Evolutionary conservation across 2,888 invertebrate species (phyloP).

Genomic region (Chrysomela aeneicollis): DNA sequence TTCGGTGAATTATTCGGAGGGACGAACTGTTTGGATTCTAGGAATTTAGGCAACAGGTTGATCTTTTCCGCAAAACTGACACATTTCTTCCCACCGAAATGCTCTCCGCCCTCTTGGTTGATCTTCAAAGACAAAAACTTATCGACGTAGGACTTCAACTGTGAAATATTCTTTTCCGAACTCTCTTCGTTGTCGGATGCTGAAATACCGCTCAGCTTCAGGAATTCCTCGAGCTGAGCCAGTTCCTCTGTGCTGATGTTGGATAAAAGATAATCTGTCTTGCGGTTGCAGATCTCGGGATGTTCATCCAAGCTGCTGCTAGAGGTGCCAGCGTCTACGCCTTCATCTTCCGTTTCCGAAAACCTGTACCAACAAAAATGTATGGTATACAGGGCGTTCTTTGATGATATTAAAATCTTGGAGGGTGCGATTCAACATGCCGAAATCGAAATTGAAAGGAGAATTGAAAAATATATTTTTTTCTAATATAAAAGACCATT

Average conservation of each 20-base stretch:
- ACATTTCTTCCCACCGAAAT: constrained; percentile 71
- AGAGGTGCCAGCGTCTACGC: constrained; percentile 65
- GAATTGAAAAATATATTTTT: no score
- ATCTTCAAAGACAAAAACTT: constrained; percentile 75
- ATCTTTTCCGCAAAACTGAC: constrained; percentile 79
- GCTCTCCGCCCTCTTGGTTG: constrained; percentile 72
- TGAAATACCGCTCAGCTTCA: constrained; percentile 75
- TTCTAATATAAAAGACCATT: no score
- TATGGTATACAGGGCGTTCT: no score
- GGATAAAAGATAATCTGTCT: constrained; percentile 50
- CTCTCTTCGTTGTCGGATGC: constrained; percentile 73
- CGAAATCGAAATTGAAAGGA: no score
- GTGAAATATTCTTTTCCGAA: constrained; percentile 72
- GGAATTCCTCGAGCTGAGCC: constrained; percentile 74
- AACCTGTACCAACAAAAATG: constrained; percentile 42
- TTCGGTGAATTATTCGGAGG: constrained; percentile 81
- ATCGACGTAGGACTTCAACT: constrained; percentile 74
- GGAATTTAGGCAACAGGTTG: constrained; percentile 65
- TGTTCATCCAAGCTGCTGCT: constrained; percentile 69
- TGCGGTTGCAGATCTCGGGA: constrained; percentile 47
- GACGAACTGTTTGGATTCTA: constrained; percentile 59
- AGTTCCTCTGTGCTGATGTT: constrained; percentile 69
- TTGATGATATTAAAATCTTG: no score
- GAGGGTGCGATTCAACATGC: no score
- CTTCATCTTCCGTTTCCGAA: constrained; percentile 68